phyloP scores from a whole-genome alignment of 2,888 invertebrate species.

The Polymixis flavicincta region DNA sequence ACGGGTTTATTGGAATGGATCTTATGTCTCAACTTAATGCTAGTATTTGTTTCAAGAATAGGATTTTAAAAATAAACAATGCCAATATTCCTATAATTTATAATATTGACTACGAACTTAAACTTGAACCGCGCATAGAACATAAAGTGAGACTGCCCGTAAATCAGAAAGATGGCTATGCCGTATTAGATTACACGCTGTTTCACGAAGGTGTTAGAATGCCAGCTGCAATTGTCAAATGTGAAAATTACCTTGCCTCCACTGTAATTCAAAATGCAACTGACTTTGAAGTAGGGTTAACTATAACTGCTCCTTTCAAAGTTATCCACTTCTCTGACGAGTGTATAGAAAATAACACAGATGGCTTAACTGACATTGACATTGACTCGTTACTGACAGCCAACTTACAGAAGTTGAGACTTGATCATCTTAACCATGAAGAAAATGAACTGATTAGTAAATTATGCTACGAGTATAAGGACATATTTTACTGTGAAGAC shows the following conservation, averaged over 20 bases:
- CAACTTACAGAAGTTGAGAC: too few species aligned
- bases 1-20: conserved; percentile 4
- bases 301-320: background rate
- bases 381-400: background rate
- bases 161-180: conserved; percentile 1
- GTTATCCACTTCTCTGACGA: background rate
- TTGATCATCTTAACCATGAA: too few species aligned
- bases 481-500: too few species aligned
- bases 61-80: background rate
- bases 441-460: too few species aligned
- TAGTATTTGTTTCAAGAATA: background rate
- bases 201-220: background rate
- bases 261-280: background rate
- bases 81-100: background rate
- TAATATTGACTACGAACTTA: background rate
- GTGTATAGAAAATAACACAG: background rate
- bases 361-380: background rate
- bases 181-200: conserved; percentile 3
- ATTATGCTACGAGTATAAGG: too few species aligned
- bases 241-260: background rate
- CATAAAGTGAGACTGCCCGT: background rate
- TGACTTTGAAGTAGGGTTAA: background rate
- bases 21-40: conserved; percentile 4
- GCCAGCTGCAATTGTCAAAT: background rate
- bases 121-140: background rate